Evolutionary conservation across 2,888 invertebrate species (phyloP), one percentile per base, ranked within the genome.

Genomic region (Plebejus anna): DNA sequence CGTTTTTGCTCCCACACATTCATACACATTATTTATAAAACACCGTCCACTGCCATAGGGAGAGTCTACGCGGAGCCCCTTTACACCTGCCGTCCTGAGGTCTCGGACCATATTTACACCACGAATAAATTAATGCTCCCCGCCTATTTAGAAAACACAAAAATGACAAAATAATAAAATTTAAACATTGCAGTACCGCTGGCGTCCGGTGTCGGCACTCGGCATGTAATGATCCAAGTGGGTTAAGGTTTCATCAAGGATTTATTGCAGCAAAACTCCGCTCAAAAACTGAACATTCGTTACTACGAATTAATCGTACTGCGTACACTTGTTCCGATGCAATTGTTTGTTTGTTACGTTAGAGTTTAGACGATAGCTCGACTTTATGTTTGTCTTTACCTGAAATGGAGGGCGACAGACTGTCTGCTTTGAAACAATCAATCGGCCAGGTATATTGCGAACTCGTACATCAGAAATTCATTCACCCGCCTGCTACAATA

Each of bases 241-340:
- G 94, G 94, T 94, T 94, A 94, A 94, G 94, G 94, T 93, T 91
- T 82, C 90, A 90, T 87, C 94, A 94, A 94, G 94, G 94, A 92
- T 94, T 93, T 94, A 88, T 93, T 94, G 94, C 93, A 91, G 92
- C 92, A 94, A 93, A 91, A 89, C 92, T 87, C 92, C 93, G 92
- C 91, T 92, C 93, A 92, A 91, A 92, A 92, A 92, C 90, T 87
- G 88, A 88, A 87, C 87, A 87, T 85, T 89, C 83, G 90, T 91
- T 90, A 88, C 90, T 90, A 88, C 92, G 90, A 92, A 89, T 91
- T 89, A 89, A 91, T 90, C 90, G 88, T 90, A 22, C 22, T 22
- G 22, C 22, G 22, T 22, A 89, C 87, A 88, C 85, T 84, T 87
- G 90, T 91, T 91, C 91, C 90, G 90, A 89, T 92, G 92, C 91